Conservation (phyloP, 2,113 vertebrate genomes). For the Beaufortia kweichowensis region DNA sequence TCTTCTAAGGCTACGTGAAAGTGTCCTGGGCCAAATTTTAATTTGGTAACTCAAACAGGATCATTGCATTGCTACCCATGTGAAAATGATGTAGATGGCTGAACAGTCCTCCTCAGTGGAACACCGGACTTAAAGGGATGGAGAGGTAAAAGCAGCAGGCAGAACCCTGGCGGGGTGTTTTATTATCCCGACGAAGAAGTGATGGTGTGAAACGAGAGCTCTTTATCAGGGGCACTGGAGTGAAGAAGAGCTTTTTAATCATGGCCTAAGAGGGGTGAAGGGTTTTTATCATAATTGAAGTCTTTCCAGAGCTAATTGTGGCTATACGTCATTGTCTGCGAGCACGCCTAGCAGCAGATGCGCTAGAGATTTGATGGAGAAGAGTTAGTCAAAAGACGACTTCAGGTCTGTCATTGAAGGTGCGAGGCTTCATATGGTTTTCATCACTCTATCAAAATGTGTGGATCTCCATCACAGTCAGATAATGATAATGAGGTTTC, state of each 20-base stretch:
- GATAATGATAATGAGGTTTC: conserved; percentile 45
- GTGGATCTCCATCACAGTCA: conserved; percentile 23
- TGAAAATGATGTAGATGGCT: conserved; percentile 89
- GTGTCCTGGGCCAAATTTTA: conserved; percentile 68
- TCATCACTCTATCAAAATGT: conserved; percentile 29
- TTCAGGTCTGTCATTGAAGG: conserved; percentile 1
- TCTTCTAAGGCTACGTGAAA: not conserved
- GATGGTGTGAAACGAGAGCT: conserved; percentile 91
- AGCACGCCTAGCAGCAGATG: conserved; percentile 39
- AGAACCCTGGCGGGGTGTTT: conserved; percentile 74
- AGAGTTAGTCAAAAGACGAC: conserved; percentile 60
- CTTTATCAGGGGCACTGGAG: conserved; percentile 85
- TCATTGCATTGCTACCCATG: conserved; percentile 75
- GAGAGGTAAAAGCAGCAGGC: conserved; percentile 71
- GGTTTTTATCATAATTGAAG: conserved; percentile 95
- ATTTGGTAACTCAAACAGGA: conserved; percentile 72
- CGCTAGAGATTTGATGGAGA: conserved; percentile 67
- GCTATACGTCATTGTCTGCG: conserved; percentile 89
- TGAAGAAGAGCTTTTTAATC: conserved; percentile 86
- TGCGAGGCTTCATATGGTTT: conserved; percentile 28
- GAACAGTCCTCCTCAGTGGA: conserved; percentile 65
- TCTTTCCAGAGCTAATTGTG: conserved; percentile 89
- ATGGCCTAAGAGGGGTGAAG: conserved; percentile 88
- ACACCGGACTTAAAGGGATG: conserved; percentile 43
- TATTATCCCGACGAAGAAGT: conserved; percentile 79